These are phyloP conservation scores for Microcebus lehilahytsara DNA, from an alignment of 2,113 vertebrate species.

Conservation along the genomic window DNA sequence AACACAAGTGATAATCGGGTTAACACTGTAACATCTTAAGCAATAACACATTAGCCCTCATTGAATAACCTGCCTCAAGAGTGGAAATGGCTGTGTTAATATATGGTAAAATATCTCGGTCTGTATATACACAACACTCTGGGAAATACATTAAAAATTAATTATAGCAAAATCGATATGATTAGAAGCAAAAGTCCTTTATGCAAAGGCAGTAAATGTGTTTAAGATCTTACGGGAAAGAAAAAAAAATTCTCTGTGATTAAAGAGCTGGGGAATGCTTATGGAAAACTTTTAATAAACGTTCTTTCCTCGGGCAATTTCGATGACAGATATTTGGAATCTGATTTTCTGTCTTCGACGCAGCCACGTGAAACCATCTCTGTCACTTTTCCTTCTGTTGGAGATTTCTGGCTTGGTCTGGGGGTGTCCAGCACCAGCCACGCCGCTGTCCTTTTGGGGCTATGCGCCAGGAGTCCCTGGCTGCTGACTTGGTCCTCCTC, in stretches of 20 bases:
- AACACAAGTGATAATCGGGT: constrained; percentile 45
- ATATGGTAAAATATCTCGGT: constrained; percentile 34
- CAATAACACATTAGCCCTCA: constrained; percentile 55
- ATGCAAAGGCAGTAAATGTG: constrained; percentile 15
- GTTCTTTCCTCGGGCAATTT: background rate
- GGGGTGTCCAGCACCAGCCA: too few species aligned
- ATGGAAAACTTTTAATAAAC: constrained; percentile 42
- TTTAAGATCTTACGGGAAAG: constrained; percentile 38
- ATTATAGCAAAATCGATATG: constrained; percentile 65
- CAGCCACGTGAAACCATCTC: background rate
- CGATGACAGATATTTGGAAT: background rate
- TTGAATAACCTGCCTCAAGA: constrained; percentile 44
- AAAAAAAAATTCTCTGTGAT: background rate
- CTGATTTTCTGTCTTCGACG: background rate
- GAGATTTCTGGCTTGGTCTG: background rate
- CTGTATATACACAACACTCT: constrained; percentile 32
- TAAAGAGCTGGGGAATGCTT: background rate
- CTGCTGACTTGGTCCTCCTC: too few species aligned
- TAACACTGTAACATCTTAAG: constrained; percentile 23
- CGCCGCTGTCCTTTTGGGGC: too few species aligned
- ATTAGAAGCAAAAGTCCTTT: constrained; percentile 63
- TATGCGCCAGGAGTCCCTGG: too few species aligned
- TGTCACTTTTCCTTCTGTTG: background rate
- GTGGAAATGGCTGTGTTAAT: constrained; percentile 40
- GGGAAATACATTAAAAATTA: constrained; percentile 74